These are phyloP conservation scores for Andinoacara biseriatus DNA, from an alignment of 2,113 vertebrate genomes.

Conservation along the genomic window DNA sequence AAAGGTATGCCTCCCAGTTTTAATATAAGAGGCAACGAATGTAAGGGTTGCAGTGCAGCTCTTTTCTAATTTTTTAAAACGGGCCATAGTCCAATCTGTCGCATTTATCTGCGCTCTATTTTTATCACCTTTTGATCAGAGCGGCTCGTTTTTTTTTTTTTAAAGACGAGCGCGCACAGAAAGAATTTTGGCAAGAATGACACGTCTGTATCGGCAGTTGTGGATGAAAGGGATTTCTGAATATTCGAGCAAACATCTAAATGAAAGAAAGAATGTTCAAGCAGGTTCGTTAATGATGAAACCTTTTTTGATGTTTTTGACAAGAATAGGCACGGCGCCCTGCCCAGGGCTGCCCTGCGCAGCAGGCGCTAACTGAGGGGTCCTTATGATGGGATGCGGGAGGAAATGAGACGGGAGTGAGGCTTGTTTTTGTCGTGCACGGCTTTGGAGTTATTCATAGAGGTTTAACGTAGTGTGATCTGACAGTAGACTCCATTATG, in stretches of 20 bases:
- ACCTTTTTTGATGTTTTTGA: constrained; percentile 50
- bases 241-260: constrained; percentile 56
- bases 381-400: neutral
- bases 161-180: constrained; percentile 14
- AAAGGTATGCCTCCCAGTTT: constrained; percentile 14
- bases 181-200: constrained; percentile 48
- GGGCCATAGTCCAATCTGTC: constrained; percentile 34
- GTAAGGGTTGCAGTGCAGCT: constrained; percentile 26
- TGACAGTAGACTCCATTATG: neutral
- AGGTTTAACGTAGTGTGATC: constrained; percentile 1
- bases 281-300: constrained; percentile 46
- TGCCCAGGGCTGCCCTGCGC: constrained; percentile 10
- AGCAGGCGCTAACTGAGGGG: constrained; percentile 7
- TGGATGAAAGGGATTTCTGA: constrained; percentile 57
- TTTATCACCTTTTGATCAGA: constrained; percentile 62
- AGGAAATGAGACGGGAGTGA: neutral
- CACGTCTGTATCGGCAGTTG: constrained; percentile 15
- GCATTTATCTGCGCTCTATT: constrained; percentile 58
- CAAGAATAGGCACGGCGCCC: constrained; percentile 7
- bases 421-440: neutral
- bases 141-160: constrained; percentile 40
- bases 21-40: constrained; percentile 12
- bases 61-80: constrained; percentile 51
- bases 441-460: constrained; percentile 30
- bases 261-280: constrained; percentile 38